Evolutionary conservation across 30 jellyfish, hydroid and myxozoan genomes (phyloP).

Genomic region (Aurelia aurita complex sp. Pacific): DNA sequence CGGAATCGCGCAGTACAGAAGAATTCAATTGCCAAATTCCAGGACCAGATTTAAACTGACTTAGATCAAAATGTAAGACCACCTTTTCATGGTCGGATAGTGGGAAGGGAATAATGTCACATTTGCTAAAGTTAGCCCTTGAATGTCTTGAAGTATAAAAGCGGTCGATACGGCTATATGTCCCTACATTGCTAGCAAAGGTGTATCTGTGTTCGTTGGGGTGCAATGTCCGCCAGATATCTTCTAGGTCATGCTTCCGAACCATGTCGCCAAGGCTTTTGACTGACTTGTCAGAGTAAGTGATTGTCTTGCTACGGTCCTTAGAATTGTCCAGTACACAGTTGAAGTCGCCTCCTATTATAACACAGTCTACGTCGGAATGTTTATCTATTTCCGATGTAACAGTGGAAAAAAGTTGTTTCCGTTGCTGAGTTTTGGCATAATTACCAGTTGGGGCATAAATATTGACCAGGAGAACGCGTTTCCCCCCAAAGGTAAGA

Average conservation of each 20-base stretch:
- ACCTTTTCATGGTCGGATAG: conserved; percentile 11
- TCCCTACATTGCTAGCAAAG: neutral
- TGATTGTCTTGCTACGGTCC: neutral
- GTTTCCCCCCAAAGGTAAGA: neutral
- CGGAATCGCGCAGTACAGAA: neutral
- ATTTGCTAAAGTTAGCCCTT: neutral
- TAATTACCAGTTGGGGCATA: conserved; percentile 7
- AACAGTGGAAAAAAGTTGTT: conserved; percentile 1
- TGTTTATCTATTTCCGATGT: neutral
- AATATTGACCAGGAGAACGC: conserved; percentile 8
- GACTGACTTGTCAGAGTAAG: neutral
- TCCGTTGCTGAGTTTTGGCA: conserved; percentile 8
- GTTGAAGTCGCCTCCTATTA: conserved; percentile 27
- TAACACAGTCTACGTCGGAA: neutral
- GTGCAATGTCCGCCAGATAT: conserved; percentile 12
- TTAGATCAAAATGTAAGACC: neutral
- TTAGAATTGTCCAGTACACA: neutral
- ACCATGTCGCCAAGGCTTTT: neutral
- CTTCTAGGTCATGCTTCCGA: neutral
- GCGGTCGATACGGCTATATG: conserved; percentile 7
- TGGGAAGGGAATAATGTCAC: conserved; percentile 10
- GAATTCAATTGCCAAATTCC: conserved; percentile 9
- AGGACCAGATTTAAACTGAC: conserved; percentile 3
- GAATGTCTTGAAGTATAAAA: conserved; percentile 13
- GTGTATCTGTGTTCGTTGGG: neutral